Percentiles rank a stretch among this genome's conserved stretches.
Evolutionary conservation across 2,888 invertebrate genomes (phyloP).

Genomic region (Mythimna lalbum): DNA sequence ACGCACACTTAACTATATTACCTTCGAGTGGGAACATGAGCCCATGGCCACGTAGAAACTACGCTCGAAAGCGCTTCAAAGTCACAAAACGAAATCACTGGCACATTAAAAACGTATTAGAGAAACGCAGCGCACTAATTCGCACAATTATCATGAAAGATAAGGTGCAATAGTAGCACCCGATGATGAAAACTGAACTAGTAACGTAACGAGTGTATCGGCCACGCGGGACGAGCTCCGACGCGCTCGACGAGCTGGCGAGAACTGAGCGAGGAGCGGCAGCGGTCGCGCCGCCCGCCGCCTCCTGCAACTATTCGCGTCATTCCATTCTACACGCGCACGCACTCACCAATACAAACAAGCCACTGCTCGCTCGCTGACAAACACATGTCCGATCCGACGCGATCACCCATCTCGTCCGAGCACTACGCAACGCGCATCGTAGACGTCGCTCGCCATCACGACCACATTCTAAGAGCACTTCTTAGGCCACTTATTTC

Average conservation of each 20-base stretch:
- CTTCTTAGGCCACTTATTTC: conserved; percentile 25
- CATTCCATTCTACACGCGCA: conserved; percentile 85
- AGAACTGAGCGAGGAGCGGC: conserved; percentile 77
- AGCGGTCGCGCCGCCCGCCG: conserved; percentile 73
- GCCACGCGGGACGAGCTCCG: conserved; percentile 86
- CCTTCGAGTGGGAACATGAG: conserved; percentile 85
- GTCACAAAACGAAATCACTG: conserved; percentile 77
- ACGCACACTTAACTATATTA: conserved; percentile 82
- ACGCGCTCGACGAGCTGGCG: conserved; percentile 80
- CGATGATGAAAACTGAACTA: conserved; percentile 71
- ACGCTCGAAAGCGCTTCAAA: conserved; percentile 80
- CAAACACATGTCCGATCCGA: conserved; percentile 77
- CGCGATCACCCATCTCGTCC: conserved; percentile 69
- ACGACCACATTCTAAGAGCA: conserved; percentile 31
- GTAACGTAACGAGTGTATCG: conserved; percentile 73
- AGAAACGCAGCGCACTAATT: conserved; percentile 80
- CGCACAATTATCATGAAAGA: conserved; percentile 84
- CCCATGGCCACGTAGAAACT: conserved; percentile 87
- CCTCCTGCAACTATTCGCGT: conserved; percentile 87
- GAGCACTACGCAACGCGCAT: conserved; percentile 66
- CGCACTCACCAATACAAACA: conserved; percentile 87
- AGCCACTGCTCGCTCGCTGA: conserved; percentile 76
- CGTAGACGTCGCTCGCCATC: conserved; percentile 49
- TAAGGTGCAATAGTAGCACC: conserved; percentile 83
- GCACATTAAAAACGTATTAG: conserved; percentile 71